Evolutionary conservation across 1,140 invertebrate species (phyloP).

Genomic region (Notospermus geniculatus): DNA sequence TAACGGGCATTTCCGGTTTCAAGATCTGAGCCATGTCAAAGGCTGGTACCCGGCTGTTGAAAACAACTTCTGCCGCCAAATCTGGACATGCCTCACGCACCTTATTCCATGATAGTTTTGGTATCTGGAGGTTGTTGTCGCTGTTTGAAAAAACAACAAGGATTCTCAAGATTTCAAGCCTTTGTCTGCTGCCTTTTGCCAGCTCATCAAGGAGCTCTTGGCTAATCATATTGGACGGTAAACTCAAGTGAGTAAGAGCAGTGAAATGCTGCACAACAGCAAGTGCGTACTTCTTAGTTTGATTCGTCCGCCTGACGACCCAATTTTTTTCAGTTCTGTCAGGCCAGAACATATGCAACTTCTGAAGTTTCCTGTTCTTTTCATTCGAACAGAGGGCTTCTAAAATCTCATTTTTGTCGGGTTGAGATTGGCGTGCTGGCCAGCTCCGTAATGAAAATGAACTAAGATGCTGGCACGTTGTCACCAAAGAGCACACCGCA

Average conservation of each 20-base stretch:
- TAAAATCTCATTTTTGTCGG: too few relatives aligned
- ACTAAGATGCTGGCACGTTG: too few relatives aligned
- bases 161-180: constrained; percentile 25
- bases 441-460: too few relatives aligned
- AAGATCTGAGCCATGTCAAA: constrained; percentile 29
- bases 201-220: constrained; percentile 27
- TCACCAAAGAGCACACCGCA: too few relatives aligned
- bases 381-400: too few relatives aligned
- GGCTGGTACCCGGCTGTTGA: constrained; percentile 27
- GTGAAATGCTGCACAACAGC: constrained; percentile 22
- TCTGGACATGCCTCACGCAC: constrained; percentile 20
- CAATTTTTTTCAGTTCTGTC: neutral
- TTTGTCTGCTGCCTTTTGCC: constrained; percentile 13
- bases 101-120: constrained; percentile 21
- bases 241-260: constrained; percentile 24
- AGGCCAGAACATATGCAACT: constrained; percentile 8
- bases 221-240: constrained; percentile 30
- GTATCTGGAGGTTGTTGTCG: constrained; percentile 20
- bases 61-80: constrained; percentile 26
- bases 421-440: too few relatives aligned
- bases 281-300: constrained; percentile 2
- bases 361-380: neutral
- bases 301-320: neutral
- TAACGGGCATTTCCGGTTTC: constrained; percentile 29
- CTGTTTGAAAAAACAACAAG: constrained; percentile 24